These are phyloP conservation scores for Apogon hyalosoma DNA, from an alignment of 2,797 vertebrate species.

Conservation along the genomic window DNA sequence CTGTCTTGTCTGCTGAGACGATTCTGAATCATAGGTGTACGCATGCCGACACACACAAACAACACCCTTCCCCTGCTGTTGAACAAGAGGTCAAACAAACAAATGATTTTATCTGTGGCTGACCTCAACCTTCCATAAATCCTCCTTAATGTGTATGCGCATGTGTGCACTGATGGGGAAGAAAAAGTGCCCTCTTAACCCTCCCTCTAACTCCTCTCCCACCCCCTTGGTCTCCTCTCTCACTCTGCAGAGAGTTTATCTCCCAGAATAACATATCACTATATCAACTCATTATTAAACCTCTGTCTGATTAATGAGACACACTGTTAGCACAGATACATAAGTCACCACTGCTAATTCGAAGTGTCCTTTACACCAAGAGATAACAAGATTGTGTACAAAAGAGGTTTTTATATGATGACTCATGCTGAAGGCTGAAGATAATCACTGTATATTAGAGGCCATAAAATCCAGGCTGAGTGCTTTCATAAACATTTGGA, in stretches of 20 bases:
- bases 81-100: slow-evolving; percentile 81
- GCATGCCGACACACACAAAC: slow-evolving; percentile 44
- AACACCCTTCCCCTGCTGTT: slow-evolving; percentile 68
- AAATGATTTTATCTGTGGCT: slow-evolving; percentile 77
- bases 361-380: slow-evolving; percentile 45
- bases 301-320: slow-evolving; percentile 57
- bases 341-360: slow-evolving; percentile 55
- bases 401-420: slow-evolving; percentile 48
- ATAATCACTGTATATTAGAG: slow-evolving; percentile 73
- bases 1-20: slow-evolving; percentile 11
- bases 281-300: slow-evolving; percentile 56
- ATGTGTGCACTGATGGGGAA: slow-evolving; percentile 52
- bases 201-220: slow-evolving; percentile 36
- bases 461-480: slow-evolving; percentile 72
- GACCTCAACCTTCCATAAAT: slow-evolving; percentile 78
- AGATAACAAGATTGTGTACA: slow-evolving; percentile 51
- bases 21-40: slow-evolving; percentile 60
- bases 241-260: slow-evolving; percentile 38
- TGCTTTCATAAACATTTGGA: slow-evolving; percentile 79
- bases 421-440: slow-evolving; percentile 61
- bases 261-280: slow-evolving; percentile 50
- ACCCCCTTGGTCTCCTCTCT: slow-evolving; percentile 1
- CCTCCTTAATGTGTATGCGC: slow-evolving; percentile 68
- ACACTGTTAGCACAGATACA: slow-evolving; percentile 25
- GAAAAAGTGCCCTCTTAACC: slow-evolving; percentile 68